phyloP scores from a whole-genome alignment of 1,140 invertebrate species.

The Drosophila malerkotliana region DNA sequence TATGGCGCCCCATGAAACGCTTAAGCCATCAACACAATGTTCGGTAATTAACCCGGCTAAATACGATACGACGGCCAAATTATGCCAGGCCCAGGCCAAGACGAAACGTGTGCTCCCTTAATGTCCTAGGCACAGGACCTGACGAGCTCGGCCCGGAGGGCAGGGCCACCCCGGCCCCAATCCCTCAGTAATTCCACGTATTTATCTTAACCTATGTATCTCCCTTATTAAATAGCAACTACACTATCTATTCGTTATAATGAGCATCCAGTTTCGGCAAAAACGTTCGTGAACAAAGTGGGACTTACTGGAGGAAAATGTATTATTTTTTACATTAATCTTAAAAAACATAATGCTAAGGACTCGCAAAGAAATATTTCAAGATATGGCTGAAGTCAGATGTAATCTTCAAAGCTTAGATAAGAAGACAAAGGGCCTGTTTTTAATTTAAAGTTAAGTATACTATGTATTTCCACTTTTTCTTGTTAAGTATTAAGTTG shows the following conservation, averaged over 20 bases:
- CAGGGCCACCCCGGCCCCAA: background rate
- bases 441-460: no score
- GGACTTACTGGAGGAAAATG: no score
- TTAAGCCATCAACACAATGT: constrained; percentile 81
- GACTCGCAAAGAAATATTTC: no score
- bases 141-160: background rate
- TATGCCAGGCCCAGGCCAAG: constrained; percentile 49
- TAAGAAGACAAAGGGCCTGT: no score
- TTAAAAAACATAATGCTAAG: no score
- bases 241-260: constrained; percentile 7
- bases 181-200: constrained; percentile 26
- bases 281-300: no score
- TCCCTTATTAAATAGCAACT: constrained; percentile 27
- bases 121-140: constrained; percentile 40
- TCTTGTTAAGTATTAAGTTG: no score
- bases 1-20: constrained; percentile 71
- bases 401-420: no score
- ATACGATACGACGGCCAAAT: constrained; percentile 68
- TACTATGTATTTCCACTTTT: no score
- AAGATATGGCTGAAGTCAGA: no score
- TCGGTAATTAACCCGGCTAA: constrained; percentile 78
- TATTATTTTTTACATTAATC: no score
- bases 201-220: constrained; percentile 29
- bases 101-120: constrained; percentile 58
- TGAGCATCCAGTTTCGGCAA: background rate